Evolutionary conservation across 2,113 vertebrate genomes (phyloP), one percentile per base, ranked within the genome.

Genomic region (Nothoprocta pentlandii): DNA sequence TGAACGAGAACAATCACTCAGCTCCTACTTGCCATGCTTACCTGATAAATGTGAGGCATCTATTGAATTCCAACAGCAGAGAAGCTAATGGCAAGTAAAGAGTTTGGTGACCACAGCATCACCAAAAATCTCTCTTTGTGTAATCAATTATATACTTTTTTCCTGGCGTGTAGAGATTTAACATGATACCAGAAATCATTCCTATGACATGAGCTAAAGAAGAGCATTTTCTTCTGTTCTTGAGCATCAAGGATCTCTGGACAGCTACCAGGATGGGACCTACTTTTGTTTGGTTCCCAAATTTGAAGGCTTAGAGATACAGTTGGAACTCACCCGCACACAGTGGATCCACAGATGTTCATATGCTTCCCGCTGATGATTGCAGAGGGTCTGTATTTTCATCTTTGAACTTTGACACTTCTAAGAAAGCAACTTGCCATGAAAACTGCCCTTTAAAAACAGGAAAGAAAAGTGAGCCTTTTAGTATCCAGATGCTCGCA

Each of bases 21-120:
- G 88, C 39, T 56, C 80, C 58, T 58, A 30, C 73, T 92, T 89
- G 84, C 85, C 74, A 84, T 89, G 93, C 91, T 94, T 96, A 85
- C 80, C 64, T 58, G 80, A 92, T 87, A 89, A 84, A 96, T 90
- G 73, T 76, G 71, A 70, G 47, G 68, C 80, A 42, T 94, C 76
- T 51, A 42, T 22, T 83, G 95, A 83, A 19, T 77, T 94, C 56
- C 64, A 73, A 64, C 64, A 67, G 32, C 47, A 54, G 47, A 89
- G 47, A 44, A 88, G 59, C 62, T 64, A 92, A 80, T 51, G 51
- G 47, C 56, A 54, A 80, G 56, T 28, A 58, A 79, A 80, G 73
- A 89, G 34, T 67, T 69, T 77, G 69, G 7, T 16, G 86, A 39
- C 78, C 80, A 64, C 39, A 71, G 39, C 68, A 36, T 75, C 47